These are phyloP conservation scores for Hyppa rectilinea DNA, from an alignment of 2,888 invertebrate species.

Conservation along the genomic window DNA sequence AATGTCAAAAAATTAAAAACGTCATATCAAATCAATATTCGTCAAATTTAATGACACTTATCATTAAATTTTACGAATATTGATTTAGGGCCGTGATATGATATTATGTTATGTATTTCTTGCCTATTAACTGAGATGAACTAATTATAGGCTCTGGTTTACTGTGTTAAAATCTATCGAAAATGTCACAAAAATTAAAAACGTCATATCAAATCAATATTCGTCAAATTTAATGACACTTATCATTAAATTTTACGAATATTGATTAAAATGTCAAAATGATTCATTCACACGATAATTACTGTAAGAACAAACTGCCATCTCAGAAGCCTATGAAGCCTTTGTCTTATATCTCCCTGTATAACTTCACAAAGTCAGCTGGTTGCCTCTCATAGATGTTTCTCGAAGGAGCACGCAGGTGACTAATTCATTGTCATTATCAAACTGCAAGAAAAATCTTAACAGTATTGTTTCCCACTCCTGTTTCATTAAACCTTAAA, in stretches of 20 bases:
- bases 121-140: too few species aligned
- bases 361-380: conserved; percentile 1
- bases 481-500: neutral
- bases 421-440: neutral
- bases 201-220: too few species aligned
- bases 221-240: too few species aligned
- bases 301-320: neutral
- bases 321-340: neutral
- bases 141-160: neutral
- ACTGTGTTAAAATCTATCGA: neutral
- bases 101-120: too few species aligned
- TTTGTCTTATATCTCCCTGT: conserved; percentile 21
- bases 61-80: neutral
- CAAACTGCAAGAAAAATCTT: neutral
- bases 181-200: neutral
- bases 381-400: conserved; percentile 1
- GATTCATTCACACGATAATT: neutral
- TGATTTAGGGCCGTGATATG: too few species aligned
- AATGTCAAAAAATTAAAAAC: too few species aligned
- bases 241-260: neutral
- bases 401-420: conserved; percentile 3
- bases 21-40: too few species aligned
- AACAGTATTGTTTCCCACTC: neutral
- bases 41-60: too few species aligned
- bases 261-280: neutral